phyloP scores from a whole-genome alignment of 2,113 vertebrate species.

The Neofelis nebulosa region DNA sequence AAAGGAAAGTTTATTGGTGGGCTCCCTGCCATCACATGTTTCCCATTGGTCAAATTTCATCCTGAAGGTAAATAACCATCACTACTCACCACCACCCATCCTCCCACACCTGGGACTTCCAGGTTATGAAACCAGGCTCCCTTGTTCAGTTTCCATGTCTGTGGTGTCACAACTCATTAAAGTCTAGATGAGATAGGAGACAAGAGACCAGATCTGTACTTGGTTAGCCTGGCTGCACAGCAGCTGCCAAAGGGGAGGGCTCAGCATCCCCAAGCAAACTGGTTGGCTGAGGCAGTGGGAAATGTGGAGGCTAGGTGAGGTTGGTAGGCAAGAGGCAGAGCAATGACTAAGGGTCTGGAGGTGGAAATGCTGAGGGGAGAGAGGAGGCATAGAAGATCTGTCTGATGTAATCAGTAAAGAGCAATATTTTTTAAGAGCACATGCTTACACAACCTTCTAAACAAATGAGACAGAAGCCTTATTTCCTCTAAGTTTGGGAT shows the following conservation, averaged over 20 bases:
- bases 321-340: not conserved
- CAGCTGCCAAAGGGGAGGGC: not conserved
- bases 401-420: not conserved
- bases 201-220: not conserved
- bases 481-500: not conserved
- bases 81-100: not conserved
- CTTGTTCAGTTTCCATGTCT: not conserved
- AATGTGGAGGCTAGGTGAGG: not conserved
- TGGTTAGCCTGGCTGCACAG: not conserved
- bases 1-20: not conserved
- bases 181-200: not conserved
- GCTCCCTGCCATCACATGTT: not conserved
- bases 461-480: not conserved
- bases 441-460: not conserved
- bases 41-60: not conserved
- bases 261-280: not conserved
- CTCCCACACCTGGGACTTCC: not conserved
- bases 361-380: not conserved
- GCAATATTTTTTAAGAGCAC: not conserved
- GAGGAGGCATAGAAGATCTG: not conserved
- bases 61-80: not conserved
- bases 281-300: not conserved
- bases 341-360: not conserved
- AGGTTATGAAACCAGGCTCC: not conserved
- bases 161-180: not conserved